A percentile compares a stretch with the other conserved stretches of the same genome.
Conservation (phyloP, 2,888 invertebrate species). For the Apamea epomidion region DNA sequence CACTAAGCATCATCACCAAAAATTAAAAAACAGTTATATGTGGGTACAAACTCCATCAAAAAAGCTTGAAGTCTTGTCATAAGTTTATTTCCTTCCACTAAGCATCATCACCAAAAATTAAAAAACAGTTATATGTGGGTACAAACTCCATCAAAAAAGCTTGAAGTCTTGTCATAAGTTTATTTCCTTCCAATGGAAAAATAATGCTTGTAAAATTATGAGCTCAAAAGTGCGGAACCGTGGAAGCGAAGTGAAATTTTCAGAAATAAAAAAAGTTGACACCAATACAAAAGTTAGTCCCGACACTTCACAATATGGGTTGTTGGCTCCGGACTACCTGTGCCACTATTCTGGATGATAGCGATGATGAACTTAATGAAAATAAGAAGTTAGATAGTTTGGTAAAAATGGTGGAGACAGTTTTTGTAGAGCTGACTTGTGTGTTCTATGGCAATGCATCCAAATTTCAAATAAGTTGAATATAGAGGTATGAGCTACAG, state of each 20-base stretch:
- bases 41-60: background rate
- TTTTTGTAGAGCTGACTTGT: background rate
- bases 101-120: background rate
- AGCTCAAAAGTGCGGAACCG: constrained; percentile 24
- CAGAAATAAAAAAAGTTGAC: constrained; percentile 54
- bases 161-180: background rate
- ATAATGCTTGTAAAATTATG: constrained; percentile 33
- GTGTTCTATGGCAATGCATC: background rate
- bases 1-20: too few species aligned
- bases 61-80: background rate
- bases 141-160: background rate
- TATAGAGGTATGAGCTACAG: too few species aligned
- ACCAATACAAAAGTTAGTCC: constrained; percentile 61
- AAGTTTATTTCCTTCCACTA: background rate
- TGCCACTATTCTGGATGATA: constrained; percentile 56
- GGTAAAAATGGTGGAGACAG: too few species aligned
- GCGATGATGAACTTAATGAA: background rate
- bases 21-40: background rate
- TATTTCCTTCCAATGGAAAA: background rate
- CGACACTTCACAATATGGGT: constrained; percentile 55
- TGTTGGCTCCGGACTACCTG: constrained; percentile 55
- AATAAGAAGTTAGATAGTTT: background rate
- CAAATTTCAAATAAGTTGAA: background rate
- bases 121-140: background rate
- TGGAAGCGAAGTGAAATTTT: constrained; percentile 38